Evolutionary conservation across 1,140 invertebrate species (phyloP), one percentile per base, ranked within the genome.

Genomic region (Anoplophora glabripennis): DNA sequence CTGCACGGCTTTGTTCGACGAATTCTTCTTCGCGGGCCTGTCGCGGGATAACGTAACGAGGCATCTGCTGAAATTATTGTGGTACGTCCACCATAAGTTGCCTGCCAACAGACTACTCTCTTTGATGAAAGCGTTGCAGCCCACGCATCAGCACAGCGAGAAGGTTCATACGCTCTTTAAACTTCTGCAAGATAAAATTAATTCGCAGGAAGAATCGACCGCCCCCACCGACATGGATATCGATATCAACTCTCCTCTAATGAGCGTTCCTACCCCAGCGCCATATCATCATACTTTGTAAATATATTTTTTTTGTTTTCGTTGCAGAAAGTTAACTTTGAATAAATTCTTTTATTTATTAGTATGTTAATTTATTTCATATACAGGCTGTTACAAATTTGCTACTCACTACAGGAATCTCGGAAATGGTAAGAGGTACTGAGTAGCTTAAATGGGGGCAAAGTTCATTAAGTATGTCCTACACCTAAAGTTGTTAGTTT

Each of bases 1-100:
- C 72, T 97, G 94, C 77, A 94, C 92, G 1, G 92, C 93, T 0
- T 85, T 98, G 12, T 97, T 98, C 80, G 94, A 97, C 78, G 94
- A 97, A 76, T 97, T 97, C 73, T 92, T 98, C 64, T 92, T 94
- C 75, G 89, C 93, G 42, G 90, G 90, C 0, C 80, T 96, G 35
- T 84, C 85, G 5, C 84, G 88, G 58, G 94, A 97, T 72, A 96
- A 95, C 81, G 93, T 97, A 0, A 89, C 91, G n/a, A 81, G 92
- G 38, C 96, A 98, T 80, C 81, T 98, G 65, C 76, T 97, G 34
- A 94, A 96, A 75, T 79, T 98, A 40, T 75, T 98, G 5, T 96
- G 91, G 90, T 93, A 96, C 72, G 89, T 96, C 53, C 85, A 96
- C 79, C 86, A 86, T 9, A 94, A 94, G 76, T 75, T 98, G 45